These are phyloP conservation scores for Agrilus planipennis DNA, from an alignment of 1,140 invertebrate genomes.

Conservation along the genomic window DNA sequence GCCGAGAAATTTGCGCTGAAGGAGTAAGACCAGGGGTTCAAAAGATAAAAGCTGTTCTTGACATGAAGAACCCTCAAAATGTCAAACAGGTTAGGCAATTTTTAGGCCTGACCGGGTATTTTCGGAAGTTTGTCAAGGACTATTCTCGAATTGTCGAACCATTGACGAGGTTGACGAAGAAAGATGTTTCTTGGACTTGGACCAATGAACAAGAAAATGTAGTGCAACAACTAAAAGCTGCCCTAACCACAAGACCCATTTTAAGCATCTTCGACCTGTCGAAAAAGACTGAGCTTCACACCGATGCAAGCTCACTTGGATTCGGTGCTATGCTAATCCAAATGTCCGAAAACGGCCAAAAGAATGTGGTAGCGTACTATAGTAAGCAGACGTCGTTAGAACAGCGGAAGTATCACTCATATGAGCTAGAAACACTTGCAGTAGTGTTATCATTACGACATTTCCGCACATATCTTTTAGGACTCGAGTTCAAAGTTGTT, in stretches of 20 bases:
- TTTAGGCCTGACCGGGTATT: constrained; percentile 27
- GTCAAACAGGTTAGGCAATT: constrained; percentile 23
- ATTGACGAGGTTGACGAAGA: constrained; percentile 19
- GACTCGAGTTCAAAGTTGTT: constrained; percentile 14
- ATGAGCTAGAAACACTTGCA: constrained; percentile 13
- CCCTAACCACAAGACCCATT: constrained; percentile 10
- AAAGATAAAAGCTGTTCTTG: constrained; percentile 22
- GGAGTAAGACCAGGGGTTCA: not conserved
- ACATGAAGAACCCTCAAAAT: constrained; percentile 18
- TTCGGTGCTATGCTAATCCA: constrained; percentile 14
- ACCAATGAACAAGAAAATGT: constrained; percentile 5
- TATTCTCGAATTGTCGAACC: constrained; percentile 20
- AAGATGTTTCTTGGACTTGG: constrained; percentile 15
- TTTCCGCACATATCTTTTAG: constrained; percentile 1
- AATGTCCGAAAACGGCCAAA: not conserved
- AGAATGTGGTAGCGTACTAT: constrained; percentile 18
- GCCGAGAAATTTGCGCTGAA: not conserved
- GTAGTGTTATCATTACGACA: constrained; percentile 6
- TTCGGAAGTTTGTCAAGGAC: too few species aligned
- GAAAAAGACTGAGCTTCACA: constrained; percentile 19
- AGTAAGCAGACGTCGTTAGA: constrained; percentile 6
- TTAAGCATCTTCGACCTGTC: constrained; percentile 16
- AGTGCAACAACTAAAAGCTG: constrained; percentile 11
- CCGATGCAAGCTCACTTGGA: constrained; percentile 18
- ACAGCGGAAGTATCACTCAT: constrained; percentile 11